Evolutionary conservation across 2,113 vertebrate species (phyloP).

Genomic region (Jacana jacana): DNA sequence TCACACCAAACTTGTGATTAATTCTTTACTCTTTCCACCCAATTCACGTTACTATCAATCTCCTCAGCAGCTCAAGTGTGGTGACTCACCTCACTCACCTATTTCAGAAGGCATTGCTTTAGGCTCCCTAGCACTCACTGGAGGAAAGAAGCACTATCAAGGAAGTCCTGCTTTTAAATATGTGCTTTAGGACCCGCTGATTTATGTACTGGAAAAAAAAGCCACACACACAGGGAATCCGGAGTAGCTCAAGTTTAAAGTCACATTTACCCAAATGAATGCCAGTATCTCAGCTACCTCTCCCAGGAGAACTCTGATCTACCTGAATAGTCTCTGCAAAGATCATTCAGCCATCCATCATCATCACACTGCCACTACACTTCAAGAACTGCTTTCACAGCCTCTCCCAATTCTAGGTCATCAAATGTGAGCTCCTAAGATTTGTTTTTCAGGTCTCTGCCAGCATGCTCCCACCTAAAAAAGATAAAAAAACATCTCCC

Average conservation of each 20-base stretch:
- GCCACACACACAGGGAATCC: not conserved
- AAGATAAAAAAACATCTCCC: not conserved
- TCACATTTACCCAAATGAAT: not conserved
- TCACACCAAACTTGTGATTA: not conserved
- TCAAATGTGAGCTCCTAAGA: not conserved
- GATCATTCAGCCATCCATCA: not conserved
- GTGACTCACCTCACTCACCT: not conserved
- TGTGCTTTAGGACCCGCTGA: not conserved
- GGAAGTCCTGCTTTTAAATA: not conserved
- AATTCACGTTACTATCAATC: not conserved
- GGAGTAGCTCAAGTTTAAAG: not conserved
- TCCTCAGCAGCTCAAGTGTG: not conserved
- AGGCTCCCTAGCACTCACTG: not conserved
- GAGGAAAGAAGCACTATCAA: not conserved
- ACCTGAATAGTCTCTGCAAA: not conserved
- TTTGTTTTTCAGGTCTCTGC: not conserved
- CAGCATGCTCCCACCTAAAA: not conserved
- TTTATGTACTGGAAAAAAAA: not conserved
- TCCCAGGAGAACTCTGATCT: not conserved
- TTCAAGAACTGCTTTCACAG: not conserved
- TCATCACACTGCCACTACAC: not conserved
- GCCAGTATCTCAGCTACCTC: not conserved
- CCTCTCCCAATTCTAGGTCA: not conserved
- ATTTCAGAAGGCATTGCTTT: not conserved
- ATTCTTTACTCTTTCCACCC: not conserved